phyloP scores from a whole-genome alignment of 2,888 invertebrate genomes.

The Hypercompe scribonia region DNA sequence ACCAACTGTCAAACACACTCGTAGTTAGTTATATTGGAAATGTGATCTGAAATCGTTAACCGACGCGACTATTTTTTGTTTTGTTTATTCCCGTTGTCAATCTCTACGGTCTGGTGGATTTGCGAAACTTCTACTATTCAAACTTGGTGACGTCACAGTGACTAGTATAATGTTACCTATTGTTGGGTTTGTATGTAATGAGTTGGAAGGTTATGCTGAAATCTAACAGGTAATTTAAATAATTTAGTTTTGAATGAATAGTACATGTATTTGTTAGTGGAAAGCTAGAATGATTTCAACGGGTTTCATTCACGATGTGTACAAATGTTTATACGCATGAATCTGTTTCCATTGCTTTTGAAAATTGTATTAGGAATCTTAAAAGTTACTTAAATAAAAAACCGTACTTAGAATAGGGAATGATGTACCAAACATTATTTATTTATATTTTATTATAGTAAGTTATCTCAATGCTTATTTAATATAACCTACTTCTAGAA shows the following conservation, averaged over 20 bases:
- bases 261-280: neutral
- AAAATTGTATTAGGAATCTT: too few species aligned
- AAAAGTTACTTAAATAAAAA: neutral
- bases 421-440: neutral
- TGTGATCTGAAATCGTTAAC: conserved; percentile 35
- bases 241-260: neutral
- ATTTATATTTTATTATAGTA: neutral
- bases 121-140: conserved; percentile 27
- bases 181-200: neutral
- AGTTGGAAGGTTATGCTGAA: neutral
- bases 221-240: neutral
- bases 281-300: too few species aligned
- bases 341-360: too few species aligned
- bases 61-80: conserved; percentile 22
- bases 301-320: too few species aligned
- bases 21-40: conserved; percentile 47
- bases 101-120: conserved; percentile 39
- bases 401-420: neutral
- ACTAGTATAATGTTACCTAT: conserved; percentile 12
- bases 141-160: conserved; percentile 12
- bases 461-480: neutral
- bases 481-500: neutral
- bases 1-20: conserved; percentile 41
- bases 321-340: too few species aligned
- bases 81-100: conserved; percentile 25